Evolutionary conservation across 2,113 vertebrate species (phyloP).

Genomic region (Pelecanus crispus): DNA sequence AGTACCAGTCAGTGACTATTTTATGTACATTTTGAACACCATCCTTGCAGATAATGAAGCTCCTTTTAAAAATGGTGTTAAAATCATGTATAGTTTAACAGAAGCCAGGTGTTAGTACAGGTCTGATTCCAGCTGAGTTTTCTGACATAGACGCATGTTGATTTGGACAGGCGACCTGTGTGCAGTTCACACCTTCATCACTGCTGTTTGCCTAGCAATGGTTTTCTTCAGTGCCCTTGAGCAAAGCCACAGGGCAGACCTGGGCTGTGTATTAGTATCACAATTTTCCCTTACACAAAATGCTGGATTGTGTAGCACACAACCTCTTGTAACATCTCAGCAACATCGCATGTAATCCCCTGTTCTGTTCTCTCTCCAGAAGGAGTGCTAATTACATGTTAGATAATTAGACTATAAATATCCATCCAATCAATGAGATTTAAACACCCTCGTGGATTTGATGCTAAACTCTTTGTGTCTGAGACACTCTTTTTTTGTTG

Average conservation of each 20-base stretch:
- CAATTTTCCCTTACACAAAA: neutral
- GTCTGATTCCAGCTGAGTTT: neutral
- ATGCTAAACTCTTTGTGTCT: neutral
- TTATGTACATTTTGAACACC: rapidly evolving
- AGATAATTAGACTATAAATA: conserved; percentile 21
- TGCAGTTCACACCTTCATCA: neutral
- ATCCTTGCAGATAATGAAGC: neutral
- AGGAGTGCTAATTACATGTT: neutral
- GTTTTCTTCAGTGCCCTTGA: neutral
- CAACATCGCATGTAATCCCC: neutral
- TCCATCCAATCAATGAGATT: neutral
- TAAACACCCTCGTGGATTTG: neutral
- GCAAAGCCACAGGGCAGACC: neutral
- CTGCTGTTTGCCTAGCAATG: neutral
- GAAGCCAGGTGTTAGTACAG: neutral
- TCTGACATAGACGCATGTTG: neutral
- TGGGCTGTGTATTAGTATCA: neutral
- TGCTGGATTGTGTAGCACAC: neutral
- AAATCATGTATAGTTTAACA: neutral
- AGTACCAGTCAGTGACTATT: neutral
- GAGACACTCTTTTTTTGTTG: neutral
- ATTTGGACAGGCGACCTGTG: neutral
- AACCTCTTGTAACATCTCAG: neutral
- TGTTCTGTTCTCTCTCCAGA: neutral
- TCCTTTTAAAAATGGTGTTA: neutral